A percentile compares a stretch with the other conserved stretches of the same genome.
Evolutionary conservation across 2,113 vertebrate species (phyloP).

Genomic region (Boleophthalmus pectinirostris): DNA sequence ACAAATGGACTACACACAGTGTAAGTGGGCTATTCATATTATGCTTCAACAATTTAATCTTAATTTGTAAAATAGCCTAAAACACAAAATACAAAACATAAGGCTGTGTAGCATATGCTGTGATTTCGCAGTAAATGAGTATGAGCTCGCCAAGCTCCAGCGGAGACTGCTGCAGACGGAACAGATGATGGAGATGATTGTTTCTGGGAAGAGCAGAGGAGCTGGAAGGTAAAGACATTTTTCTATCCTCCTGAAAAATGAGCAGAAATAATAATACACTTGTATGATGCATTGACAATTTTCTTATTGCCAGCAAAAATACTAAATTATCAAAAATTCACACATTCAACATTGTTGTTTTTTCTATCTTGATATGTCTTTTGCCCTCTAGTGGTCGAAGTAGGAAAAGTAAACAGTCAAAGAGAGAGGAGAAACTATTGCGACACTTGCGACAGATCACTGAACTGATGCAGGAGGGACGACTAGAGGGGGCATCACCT

Average conservation of each 20-base stretch:
- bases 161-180: conserved; percentile 87
- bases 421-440: conserved; percentile 87
- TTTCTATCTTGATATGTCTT: conserved; percentile 1
- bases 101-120: conserved; percentile 3
- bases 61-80: background rate
- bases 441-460: conserved; percentile 88
- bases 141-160: conserved; percentile 86
- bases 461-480: conserved; percentile 88
- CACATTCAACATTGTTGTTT: background rate
- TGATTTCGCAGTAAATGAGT: conserved; percentile 74
- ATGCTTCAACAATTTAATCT: background rate
- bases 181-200: conserved; percentile 85
- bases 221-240: conserved; percentile 78
- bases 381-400: conserved; percentile 54
- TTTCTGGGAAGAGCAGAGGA: conserved; percentile 77
- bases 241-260: background rate
- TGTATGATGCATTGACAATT: background rate
- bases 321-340: background rate
- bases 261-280: background rate
- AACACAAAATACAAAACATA: background rate
- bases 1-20: conserved; percentile 2
- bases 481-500: conserved; percentile 84
- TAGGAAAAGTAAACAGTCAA: conserved; percentile 77
- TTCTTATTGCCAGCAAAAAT: background rate
- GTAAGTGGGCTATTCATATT: conserved; percentile 40